Evolutionary conservation across 64 coral and sea anemone genomes (phyloP).

Genomic region (Acropora yongei): DNA sequence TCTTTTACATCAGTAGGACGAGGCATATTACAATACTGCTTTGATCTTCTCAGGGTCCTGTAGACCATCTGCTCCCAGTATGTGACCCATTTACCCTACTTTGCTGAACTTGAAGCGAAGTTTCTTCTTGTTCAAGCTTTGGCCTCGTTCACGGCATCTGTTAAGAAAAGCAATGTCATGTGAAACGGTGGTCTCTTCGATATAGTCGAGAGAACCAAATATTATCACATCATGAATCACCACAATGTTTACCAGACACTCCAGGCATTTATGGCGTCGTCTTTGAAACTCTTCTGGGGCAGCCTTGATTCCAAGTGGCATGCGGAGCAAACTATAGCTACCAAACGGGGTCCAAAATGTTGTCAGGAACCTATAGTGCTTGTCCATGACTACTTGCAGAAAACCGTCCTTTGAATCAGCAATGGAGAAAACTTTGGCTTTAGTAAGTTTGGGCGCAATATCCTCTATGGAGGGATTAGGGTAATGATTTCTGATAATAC

Average conservation of each 20-base stretch:
- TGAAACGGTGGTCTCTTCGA: background rate
- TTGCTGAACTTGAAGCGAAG: background rate
- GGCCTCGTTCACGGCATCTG: conserved; percentile 3
- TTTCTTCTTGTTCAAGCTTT: conserved; percentile 9
- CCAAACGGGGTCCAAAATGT: conserved; percentile 72
- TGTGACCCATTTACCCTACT: conserved; percentile 5
- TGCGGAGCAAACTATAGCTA: conserved; percentile 23
- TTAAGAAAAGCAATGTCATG: background rate
- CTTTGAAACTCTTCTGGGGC: conserved; percentile 50
- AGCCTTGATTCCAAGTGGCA: conserved; percentile 29
- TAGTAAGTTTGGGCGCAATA: conserved; percentile 26
- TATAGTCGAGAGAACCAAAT: background rate
- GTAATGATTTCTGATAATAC: conserved; percentile 60
- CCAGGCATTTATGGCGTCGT: background rate
- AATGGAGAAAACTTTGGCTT: conserved; percentile 44
- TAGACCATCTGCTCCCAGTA: background rate
- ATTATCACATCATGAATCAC: conserved; percentile 39
- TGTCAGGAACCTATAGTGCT: conserved; percentile 51
- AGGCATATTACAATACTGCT: background rate
- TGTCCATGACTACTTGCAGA: conserved; percentile 43
- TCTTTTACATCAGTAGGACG: background rate
- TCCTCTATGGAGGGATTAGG: conserved; percentile 34
- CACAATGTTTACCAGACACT: conserved; percentile 6
- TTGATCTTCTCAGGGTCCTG: background rate
- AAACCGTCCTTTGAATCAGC: conserved; percentile 48